phyloP scores from a whole-genome alignment of 2,888 invertebrate genomes.

The Arrhopalites spinosus region DNA sequence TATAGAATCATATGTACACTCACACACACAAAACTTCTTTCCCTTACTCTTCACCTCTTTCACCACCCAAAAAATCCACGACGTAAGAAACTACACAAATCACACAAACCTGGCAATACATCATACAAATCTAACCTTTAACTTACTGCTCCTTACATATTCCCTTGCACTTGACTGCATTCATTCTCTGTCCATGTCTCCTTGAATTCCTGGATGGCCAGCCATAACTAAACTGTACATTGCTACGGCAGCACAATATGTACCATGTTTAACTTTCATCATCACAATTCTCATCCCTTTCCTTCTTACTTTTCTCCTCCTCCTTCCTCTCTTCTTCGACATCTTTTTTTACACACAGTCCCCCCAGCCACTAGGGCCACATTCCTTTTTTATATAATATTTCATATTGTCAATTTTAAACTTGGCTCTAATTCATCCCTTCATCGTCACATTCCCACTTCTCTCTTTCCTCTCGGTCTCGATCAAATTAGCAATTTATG shows the following conservation, averaged over 20 bases:
- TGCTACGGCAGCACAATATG: constrained; percentile 4
- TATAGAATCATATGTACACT: not conserved
- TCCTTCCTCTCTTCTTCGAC: not conserved
- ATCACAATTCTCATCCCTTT: not conserved
- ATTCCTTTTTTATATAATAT: not conserved
- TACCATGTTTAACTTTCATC: constrained; percentile 10
- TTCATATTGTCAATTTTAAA: not conserved
- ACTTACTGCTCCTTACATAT: not conserved
- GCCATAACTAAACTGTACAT: not conserved
- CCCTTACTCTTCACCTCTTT: not conserved
- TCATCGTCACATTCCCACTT: no score
- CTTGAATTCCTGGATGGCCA: not conserved
- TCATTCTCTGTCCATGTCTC: not conserved
- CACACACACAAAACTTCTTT: no score
- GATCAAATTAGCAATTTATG: no score
- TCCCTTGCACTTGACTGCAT: constrained; percentile 9
- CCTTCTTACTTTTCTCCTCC: not conserved
- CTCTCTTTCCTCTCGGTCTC: no score
- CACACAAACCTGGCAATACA: not conserved
- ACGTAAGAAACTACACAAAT: not conserved
- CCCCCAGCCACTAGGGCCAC: not conserved
- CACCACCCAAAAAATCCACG: constrained; percentile 8
- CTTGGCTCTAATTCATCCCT: constrained; percentile 13
- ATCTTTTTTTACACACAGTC: not conserved
- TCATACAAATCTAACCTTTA: constrained; percentile 18